A percentile compares a stretch with the other conserved stretches of the same genome.
Conservation (phyloP, 2,888 invertebrate species). For the Petrolisthes manimaculis region DNA sequence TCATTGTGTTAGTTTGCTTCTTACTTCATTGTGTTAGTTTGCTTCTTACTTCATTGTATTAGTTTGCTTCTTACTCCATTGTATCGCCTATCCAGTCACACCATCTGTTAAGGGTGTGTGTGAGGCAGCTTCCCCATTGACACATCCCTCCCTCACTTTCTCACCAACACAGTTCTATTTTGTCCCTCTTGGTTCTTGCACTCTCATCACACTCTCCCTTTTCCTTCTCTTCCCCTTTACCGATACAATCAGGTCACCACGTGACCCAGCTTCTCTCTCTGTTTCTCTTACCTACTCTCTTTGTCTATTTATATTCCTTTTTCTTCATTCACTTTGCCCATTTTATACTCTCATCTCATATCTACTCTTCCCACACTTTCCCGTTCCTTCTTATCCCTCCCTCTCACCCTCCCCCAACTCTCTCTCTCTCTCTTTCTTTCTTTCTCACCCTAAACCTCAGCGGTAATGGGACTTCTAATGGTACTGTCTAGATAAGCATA, state of each 20-base stretch:
- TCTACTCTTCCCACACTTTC: not conserved
- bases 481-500: slow-evolving; percentile 4
- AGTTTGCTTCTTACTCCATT: no score
- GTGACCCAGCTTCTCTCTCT: not conserved
- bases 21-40: no score
- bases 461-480: slow-evolving; percentile 6
- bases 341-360: slow-evolving; percentile 6
- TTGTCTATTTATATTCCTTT: slow-evolving; percentile 1
- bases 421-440: slow-evolving; percentile 6
- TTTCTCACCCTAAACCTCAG: no score
- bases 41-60: no score
- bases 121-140: no score
- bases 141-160: not conserved
- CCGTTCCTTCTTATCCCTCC: not conserved
- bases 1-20: no score
- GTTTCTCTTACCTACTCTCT: not conserved
- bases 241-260: no score
- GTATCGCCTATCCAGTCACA: no score
- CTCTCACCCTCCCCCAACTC: not conserved
- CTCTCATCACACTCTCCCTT: not conserved
- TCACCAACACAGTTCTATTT: not conserved
- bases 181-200: not conserved
- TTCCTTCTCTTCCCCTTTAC: not conserved
- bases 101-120: no score
- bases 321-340: not conserved